Base-by-base conservation (phyloP, 2,888 invertebrate species). In the Spatulosminthurus flaviceps region DNA sequence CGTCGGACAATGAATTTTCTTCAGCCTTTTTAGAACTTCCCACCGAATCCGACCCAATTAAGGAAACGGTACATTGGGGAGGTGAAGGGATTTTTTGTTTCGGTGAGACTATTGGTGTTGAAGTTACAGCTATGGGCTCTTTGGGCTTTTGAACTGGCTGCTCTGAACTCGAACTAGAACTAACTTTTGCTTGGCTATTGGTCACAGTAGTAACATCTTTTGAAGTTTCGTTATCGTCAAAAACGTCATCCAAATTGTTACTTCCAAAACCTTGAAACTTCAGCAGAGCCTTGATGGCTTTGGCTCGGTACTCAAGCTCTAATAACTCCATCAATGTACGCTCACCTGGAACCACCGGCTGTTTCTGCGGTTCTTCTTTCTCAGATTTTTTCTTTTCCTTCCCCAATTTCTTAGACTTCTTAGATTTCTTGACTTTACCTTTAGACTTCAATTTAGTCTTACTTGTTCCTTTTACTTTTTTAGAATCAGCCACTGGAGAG, bases 241-340 rank as follows among this genome's bases (percentile, higher is more conserved):
- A 72, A 29, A 81, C 80, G 9, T 78, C 75, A 21, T 81, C 82
- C 24, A 82, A 61, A 67, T 80, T 81, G 13, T 78, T 21, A 0
- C 77, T 73, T 4, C 81, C 73, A 21, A 84, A 78, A 2, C 83
- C 86, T 78, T 87, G 87, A 61, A 86, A 86, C 77, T 87, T 87
- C 29, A 89, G 85, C 86, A 89, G 87, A 19, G 89, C 88, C 80
- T 88, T 88, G 74, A 89, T 89, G 21, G 89, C 89, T 70, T 85
- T 84, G 87, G 84, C 89, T 75, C 89, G 86, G 88, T 89, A 89
- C 83, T 89, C 89, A 69, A 89, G 85, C 81, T 89, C 89, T 41
- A 89, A 83, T 13, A 89, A 86, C 81, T 89, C 89, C 87, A 89
- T 87, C 70, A 85, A 78, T 67, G 82, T 83, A 69, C 82, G 81